Evolutionary conservation across 30 jellyfish, hydroid and myxozoan species (phyloP).

Genomic region (Chrysaora quinquecirrha): DNA sequence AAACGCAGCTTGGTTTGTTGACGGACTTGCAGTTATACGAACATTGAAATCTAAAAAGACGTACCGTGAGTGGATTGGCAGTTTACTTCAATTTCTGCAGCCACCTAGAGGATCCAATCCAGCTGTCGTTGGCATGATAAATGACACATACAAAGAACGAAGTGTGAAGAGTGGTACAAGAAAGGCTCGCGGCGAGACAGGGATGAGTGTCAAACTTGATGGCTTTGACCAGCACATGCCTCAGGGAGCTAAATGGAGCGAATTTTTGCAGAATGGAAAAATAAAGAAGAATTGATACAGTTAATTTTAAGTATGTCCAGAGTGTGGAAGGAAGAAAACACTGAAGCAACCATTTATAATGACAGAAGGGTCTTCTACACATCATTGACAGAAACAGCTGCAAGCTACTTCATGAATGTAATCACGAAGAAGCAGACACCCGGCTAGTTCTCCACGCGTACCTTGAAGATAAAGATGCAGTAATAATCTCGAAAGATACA

Average conservation of each 20-base stretch:
- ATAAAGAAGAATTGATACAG: conserved; percentile 25
- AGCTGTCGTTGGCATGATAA: conserved; percentile 19
- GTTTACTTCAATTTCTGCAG: conserved; percentile 2
- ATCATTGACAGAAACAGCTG: neutral
- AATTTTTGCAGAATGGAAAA: conserved; percentile 29
- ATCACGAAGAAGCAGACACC: conserved; percentile 57
- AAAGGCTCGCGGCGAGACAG: conserved; percentile 10
- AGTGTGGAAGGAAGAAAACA: conserved; percentile 35
- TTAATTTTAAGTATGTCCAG: neutral
- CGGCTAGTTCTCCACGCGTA: conserved; percentile 40
- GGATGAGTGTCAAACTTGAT: conserved; percentile 1
- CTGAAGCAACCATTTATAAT: neutral
- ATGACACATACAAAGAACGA: conserved; percentile 14
- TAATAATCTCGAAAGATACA: conserved; percentile 47
- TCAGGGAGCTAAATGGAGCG: conserved; percentile 29
- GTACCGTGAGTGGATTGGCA: neutral
- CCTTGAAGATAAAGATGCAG: conserved; percentile 18
- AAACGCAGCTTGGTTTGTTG: neutral
- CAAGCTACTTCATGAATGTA: conserved; percentile 6
- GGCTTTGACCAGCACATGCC: conserved; percentile 59
- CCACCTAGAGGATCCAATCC: neutral
- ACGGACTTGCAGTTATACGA: neutral
- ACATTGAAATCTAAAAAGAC: neutral
- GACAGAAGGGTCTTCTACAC: neutral
- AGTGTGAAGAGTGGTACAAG: conserved; percentile 40